Percentiles rank a stretch among this genome's conserved stretches.
Conservation (phyloP, 1,140 invertebrate species). For the Bicyclus anynana region DNA sequence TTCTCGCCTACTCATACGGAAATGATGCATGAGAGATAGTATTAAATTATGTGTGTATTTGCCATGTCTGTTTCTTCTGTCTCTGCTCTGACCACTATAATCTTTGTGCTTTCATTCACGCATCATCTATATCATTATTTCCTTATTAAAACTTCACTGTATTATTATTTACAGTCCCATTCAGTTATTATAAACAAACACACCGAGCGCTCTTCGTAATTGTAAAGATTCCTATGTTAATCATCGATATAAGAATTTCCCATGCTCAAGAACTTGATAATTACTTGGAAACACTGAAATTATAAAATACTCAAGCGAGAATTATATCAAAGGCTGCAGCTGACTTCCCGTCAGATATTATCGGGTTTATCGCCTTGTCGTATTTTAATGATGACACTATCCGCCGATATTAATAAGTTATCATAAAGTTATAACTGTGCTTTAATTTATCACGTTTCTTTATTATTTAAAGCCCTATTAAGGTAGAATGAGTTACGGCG, state of each 20-base stretch:
- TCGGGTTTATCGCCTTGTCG: background rate
- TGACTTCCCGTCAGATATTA: background rate
- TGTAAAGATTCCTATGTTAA: constrained; percentile 1
- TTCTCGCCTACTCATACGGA: no score
- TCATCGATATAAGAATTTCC: constrained; percentile 10
- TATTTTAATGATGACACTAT: background rate
- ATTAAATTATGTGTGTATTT: no score
- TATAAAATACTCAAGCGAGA: background rate
- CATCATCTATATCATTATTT: background rate
- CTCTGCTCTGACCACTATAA: no score
- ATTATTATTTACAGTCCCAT: background rate
- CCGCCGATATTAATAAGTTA: background rate
- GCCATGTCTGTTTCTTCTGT: no score
- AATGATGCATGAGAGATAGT: no score
- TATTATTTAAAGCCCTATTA: background rate
- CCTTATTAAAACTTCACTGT: background rate
- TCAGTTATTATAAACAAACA: background rate
- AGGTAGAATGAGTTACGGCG: no score
- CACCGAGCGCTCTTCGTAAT: background rate
- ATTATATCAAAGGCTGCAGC: constrained; percentile 1
- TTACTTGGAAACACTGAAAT: constrained; percentile 12
- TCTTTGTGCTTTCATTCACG: no score
- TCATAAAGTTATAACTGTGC: background rate
- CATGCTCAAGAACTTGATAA: constrained; percentile 9
- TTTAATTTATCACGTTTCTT: background rate